A percentile compares a stretch with the other conserved stretches of the same genome.
Evolutionary conservation across 2,113 vertebrate genomes (phyloP).

Genomic region (Rattus norvegicus): GRCr8 NC_086019.1:34042501-34043000

Average conservation of each 20-base stretch:
- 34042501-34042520: background rate
- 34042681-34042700: constrained; percentile 26
- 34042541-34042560: background rate
- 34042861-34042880: background rate
- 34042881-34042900: background rate
- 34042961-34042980: background rate
- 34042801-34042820: background rate
- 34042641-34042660: background rate
- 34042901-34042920: background rate
- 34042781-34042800: background rate
- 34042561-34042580: background rate
- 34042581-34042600: background rate
- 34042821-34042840: background rate
- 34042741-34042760: background rate
- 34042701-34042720: background rate
- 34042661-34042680: background rate
- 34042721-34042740: background rate
- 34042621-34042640: background rate
- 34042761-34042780: background rate
- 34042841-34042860: background rate
- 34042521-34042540: background rate
- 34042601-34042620: background rate
- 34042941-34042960: background rate
- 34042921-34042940: background rate
- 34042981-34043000: background rate